Evolutionary conservation across 2,797 vertebrate genomes (phyloP).

Genomic region (Anas flavirostris): DNA sequence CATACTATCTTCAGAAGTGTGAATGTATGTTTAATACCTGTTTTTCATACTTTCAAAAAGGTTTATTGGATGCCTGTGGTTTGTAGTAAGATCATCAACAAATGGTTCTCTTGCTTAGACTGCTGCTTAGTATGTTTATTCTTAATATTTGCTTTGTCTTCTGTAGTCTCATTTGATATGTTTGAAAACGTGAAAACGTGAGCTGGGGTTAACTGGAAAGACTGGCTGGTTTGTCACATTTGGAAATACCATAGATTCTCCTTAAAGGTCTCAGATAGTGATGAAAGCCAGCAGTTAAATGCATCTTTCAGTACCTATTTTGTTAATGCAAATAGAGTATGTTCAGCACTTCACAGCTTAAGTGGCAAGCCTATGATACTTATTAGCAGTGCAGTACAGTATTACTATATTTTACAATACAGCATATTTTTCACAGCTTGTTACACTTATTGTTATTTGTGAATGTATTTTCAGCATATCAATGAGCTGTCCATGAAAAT

Average conservation of each 20-base stretch:
- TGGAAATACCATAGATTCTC: not conserved
- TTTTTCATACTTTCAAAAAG: not conserved
- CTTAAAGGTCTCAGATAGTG: not conserved
- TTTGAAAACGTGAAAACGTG: not conserved
- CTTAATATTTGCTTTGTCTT: not conserved
- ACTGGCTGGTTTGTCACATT: not conserved
- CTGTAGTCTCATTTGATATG: not conserved
- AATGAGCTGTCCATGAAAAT: slow-evolving; percentile 98
- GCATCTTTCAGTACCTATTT: not conserved
- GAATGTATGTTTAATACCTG: not conserved
- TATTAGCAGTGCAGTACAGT: not conserved
- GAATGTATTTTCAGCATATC: slow-evolving; percentile 87
- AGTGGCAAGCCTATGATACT: not conserved
- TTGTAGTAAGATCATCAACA: not conserved
- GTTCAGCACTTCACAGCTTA: not conserved
- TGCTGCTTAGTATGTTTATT: not conserved
- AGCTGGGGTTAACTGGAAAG: not conserved
- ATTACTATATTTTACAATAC: not conserved
- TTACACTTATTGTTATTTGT: slow-evolving; percentile 42
- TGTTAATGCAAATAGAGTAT: not conserved
- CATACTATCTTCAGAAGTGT: not conserved
- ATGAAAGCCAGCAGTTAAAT: not conserved
- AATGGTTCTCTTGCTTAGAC: not conserved
- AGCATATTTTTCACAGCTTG: not conserved
- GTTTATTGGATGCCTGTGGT: not conserved